These are phyloP conservation scores for Rhynchomys soricoides DNA, from an alignment of 2,113 vertebrate species.

Conservation along the genomic window DNA sequence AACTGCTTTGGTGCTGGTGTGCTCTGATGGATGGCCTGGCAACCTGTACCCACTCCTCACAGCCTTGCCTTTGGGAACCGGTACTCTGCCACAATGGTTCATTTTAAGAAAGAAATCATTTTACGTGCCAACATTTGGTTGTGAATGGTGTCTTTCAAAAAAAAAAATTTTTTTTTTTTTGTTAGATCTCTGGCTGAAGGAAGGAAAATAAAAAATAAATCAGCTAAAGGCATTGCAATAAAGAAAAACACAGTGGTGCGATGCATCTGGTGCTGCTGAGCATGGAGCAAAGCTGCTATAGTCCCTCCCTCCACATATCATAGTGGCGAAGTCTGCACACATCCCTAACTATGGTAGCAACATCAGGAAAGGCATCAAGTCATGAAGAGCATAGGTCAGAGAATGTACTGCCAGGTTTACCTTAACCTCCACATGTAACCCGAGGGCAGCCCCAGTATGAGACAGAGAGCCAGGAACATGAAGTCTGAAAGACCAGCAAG, in stretches of 20 bases:
- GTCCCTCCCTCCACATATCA: neutral
- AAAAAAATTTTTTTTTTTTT: neutral
- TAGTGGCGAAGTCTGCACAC: neutral
- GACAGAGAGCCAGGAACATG: neutral
- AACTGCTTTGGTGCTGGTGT: constrained; percentile 64
- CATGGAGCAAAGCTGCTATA: accelerated
- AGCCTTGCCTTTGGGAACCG: constrained; percentile 70
- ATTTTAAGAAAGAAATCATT: constrained; percentile 61
- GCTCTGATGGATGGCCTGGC: constrained; percentile 73
- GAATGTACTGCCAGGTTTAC: neutral
- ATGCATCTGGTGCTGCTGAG: neutral
- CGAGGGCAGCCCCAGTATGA: neutral
- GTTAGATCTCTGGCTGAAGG: neutral
- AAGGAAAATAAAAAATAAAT: neutral
- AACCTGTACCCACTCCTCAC: neutral
- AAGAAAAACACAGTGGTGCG: neutral
- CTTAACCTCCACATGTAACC: neutral
- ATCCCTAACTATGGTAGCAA: neutral
- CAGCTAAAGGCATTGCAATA: constrained; percentile 40
- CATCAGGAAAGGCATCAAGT: neutral
- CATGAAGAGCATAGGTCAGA: neutral
- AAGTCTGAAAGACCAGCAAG: neutral
- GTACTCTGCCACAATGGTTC: constrained; percentile 14
- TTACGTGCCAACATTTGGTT: constrained; percentile 51
- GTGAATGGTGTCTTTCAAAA: constrained; percentile 54